Evolutionary conservation across 2,888 invertebrate species (phyloP).

Genomic region (Phytoseiulus persimilis): DNA sequence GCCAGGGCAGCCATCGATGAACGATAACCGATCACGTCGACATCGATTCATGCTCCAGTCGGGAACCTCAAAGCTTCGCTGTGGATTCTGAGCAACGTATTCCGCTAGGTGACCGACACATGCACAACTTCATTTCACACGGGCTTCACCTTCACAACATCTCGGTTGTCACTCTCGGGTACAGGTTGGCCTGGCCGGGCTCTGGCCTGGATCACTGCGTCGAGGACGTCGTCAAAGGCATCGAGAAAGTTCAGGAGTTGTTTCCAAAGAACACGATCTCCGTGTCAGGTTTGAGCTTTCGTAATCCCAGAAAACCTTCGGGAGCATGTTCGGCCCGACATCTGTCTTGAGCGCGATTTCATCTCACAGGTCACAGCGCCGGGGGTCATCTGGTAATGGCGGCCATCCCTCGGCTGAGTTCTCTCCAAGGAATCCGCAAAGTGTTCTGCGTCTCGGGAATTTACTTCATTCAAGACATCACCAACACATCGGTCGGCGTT

Average conservation of each 20-base stretch:
- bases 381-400: slow-evolving; percentile 24
- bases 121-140: slow-evolving; percentile 27
- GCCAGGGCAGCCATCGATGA: too few relatives aligned
- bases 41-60: too few relatives aligned
- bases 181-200: slow-evolving; percentile 6
- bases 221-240: slow-evolving; percentile 24
- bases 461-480: not conserved
- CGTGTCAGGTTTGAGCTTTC: not conserved
- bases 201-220: slow-evolving; percentile 20
- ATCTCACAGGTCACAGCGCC: slow-evolving; percentile 28
- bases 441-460: slow-evolving; percentile 24
- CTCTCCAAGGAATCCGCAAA: slow-evolving; percentile 19
- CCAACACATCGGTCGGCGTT: not conserved
- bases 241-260: slow-evolving; percentile 8
- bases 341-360: not conserved
- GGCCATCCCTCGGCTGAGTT: not conserved
- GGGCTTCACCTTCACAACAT: slow-evolving; percentile 32
- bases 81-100: not conserved
- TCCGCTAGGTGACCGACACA: not conserved
- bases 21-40: too few relatives aligned
- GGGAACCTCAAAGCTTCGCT: too few relatives aligned
- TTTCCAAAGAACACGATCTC: not conserved
- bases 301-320: not conserved
- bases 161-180: slow-evolving; percentile 5
- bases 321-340: not conserved